Conservation (phyloP, 2,797 vertebrate genomes). For the Macroramphosus scolopax region DNA sequence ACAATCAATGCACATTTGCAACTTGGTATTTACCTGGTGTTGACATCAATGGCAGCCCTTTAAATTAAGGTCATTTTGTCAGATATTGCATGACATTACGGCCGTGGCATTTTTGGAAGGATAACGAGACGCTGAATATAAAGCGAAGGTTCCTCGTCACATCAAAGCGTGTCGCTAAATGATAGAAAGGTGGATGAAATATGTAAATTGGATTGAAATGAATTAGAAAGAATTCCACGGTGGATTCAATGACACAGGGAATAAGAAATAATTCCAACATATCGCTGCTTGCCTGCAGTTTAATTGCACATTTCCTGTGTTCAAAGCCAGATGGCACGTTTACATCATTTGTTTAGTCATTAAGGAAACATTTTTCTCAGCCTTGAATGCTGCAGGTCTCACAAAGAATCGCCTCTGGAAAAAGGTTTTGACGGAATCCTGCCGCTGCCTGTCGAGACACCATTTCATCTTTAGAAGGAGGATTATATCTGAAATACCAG, state of each 20-base stretch:
- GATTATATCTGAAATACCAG: constrained; percentile 86
- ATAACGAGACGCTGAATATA: constrained; percentile 69
- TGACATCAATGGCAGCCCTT: constrained; percentile 80
- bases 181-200: not conserved
- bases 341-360: constrained; percentile 72
- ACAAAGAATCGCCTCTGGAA: constrained; percentile 72
- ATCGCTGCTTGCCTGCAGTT: constrained; percentile 11
- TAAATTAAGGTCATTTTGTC: constrained; percentile 82
- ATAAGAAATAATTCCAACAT: constrained; percentile 21
- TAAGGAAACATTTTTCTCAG: constrained; percentile 71
- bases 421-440: constrained; percentile 79
- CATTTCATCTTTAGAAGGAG: constrained; percentile 81
- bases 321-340: constrained; percentile 62
- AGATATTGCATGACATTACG: constrained; percentile 80
- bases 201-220: not conserved
- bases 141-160: constrained; percentile 47
- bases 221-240: not conserved
- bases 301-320: constrained; percentile 48
- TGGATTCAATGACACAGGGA: constrained; percentile 1
- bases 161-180: constrained; percentile 11
- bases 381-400: constrained; percentile 68
- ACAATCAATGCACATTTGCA: constrained; percentile 88
- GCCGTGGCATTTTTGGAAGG: constrained; percentile 71
- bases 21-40: constrained; percentile 85
- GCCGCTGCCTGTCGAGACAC: constrained; percentile 81